phyloP scores from a whole-genome alignment of 2,797 vertebrate species.

The Enteromius radiatus region DNA sequence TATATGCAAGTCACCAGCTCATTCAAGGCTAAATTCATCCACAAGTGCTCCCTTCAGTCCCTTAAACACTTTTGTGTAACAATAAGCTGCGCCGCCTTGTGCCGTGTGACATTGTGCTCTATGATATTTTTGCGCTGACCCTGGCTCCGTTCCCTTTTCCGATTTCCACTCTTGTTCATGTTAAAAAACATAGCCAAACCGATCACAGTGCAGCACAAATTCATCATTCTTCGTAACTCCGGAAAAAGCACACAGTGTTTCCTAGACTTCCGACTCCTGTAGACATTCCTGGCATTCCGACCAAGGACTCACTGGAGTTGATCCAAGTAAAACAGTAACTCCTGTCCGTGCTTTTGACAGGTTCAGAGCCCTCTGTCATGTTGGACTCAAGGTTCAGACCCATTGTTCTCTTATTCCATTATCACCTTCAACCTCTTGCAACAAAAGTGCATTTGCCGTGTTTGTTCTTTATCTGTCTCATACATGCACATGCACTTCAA shows the following conservation, averaged over 20 bases:
- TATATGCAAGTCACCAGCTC: conserved; percentile 54
- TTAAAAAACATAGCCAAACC: conserved; percentile 50
- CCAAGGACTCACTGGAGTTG: conserved; percentile 51
- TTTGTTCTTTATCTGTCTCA: conserved; percentile 14
- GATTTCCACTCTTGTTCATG: conserved; percentile 28
- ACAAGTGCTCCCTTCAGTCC: conserved; percentile 47
- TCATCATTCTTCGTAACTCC: conserved; percentile 34
- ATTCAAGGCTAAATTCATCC: conserved; percentile 66
- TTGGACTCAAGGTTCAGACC: conserved; percentile 18
- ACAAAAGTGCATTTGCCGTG: neutral
- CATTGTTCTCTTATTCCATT: conserved; percentile 45
- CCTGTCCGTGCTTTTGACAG: conserved; percentile 38
- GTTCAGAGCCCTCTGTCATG: conserved; percentile 37
- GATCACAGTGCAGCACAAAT: conserved; percentile 59
- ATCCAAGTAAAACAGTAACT: conserved; percentile 67
- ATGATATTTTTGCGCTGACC: neutral
- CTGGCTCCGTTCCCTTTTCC: conserved; percentile 2
- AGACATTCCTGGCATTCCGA: conserved; percentile 65
- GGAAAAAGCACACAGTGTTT: conserved; percentile 38
- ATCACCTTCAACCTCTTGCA: conserved; percentile 27
- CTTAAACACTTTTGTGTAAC: conserved; percentile 20
- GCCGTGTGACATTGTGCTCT: conserved; percentile 33
- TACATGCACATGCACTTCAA: conserved; percentile 13
- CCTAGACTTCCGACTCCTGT: conserved; percentile 66
- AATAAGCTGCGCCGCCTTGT: conserved; percentile 30